phyloP scores from a whole-genome alignment of 1,140 invertebrate genomes.

The Drosophila repleta region DNA sequence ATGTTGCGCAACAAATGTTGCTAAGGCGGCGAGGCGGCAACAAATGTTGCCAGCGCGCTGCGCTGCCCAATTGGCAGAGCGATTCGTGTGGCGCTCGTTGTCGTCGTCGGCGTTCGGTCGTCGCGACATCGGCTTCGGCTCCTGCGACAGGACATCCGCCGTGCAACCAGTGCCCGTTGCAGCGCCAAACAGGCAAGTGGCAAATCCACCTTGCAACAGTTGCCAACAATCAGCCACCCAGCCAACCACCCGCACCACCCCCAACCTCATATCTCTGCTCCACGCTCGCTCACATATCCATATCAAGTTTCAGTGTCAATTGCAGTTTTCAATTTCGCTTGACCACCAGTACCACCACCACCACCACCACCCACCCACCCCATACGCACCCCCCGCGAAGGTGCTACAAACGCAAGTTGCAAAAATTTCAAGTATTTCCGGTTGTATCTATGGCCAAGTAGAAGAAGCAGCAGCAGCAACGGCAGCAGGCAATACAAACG shows the following conservation, averaged over 20 bases:
- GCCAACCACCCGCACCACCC: not conserved
- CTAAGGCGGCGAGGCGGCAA: conserved; percentile 3
- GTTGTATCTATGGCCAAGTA: conserved; percentile 1
- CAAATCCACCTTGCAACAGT: not conserved
- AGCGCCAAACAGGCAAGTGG: conserved; percentile 8
- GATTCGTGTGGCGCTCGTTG: conserved; percentile 1
- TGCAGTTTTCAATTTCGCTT: conserved; percentile 30
- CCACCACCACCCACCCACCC: no score
- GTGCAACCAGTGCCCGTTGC: conserved; percentile 28
- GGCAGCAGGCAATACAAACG: conserved; percentile 26
- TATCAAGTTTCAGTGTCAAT: conserved; percentile 38
- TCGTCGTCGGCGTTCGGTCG: not conserved
- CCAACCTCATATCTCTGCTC: not conserved
- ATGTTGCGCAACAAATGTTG: conserved; percentile 23
- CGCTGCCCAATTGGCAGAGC: conserved; percentile 33
- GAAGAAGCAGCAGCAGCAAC: conserved; percentile 4
- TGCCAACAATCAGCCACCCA: no score
- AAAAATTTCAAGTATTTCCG: conserved; percentile 70
- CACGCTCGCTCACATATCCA: conserved; percentile 8
- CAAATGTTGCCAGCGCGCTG: conserved; percentile 20
- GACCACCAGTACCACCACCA: not conserved
- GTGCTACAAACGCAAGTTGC: conserved; percentile 22
- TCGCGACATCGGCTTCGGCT: conserved; percentile 2
- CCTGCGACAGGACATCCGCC: conserved; percentile 17
- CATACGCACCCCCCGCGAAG: not conserved